These are phyloP conservation scores for Trichopria drosophilae DNA, from an alignment of 2,888 invertebrate species.

Conservation along the genomic window DNA sequence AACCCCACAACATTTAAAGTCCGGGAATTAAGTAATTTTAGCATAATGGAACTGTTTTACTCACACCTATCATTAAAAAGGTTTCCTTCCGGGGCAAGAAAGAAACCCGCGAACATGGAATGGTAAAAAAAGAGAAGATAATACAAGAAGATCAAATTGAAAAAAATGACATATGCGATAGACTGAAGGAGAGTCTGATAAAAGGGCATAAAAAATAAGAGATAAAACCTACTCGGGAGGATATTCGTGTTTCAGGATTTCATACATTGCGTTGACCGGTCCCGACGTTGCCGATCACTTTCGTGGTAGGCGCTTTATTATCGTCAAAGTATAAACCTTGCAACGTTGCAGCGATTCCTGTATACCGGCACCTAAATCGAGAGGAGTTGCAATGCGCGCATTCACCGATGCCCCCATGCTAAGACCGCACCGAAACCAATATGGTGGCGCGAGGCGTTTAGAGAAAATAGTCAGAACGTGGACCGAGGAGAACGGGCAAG, in stretches of 20 bases:
- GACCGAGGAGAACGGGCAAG: constrained; percentile 2
- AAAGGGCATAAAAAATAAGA: no score
- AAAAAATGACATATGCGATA: no score
- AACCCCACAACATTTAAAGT: no score
- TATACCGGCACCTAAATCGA: constrained; percentile 1
- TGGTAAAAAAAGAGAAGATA: no score
- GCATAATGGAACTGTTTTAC: no score
- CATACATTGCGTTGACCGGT: constrained; percentile 15
- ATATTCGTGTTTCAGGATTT: constrained; percentile 18
- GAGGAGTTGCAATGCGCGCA: constrained; percentile 2
- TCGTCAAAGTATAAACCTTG: constrained; percentile 22
- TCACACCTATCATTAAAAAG: no score
- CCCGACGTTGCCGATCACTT: constrained; percentile 22
- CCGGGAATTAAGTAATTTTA: no score
- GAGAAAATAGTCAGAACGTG: constrained; percentile 8
- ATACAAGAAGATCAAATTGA: no score
- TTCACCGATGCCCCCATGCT: constrained; percentile 9
- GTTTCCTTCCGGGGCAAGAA: no score
- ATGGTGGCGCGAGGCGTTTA: constrained; percentile 11
- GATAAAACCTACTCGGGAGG: constrained; percentile 5
- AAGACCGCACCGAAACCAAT: constrained; percentile 21
- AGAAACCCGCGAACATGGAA: no score
- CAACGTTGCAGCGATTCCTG: constrained; percentile 24
- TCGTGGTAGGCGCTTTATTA: constrained; percentile 15
- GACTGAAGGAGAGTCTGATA: no score